Evolutionary conservation across 2,113 vertebrate species (phyloP).

Genomic region (Ahaetulla prasina): DNA sequence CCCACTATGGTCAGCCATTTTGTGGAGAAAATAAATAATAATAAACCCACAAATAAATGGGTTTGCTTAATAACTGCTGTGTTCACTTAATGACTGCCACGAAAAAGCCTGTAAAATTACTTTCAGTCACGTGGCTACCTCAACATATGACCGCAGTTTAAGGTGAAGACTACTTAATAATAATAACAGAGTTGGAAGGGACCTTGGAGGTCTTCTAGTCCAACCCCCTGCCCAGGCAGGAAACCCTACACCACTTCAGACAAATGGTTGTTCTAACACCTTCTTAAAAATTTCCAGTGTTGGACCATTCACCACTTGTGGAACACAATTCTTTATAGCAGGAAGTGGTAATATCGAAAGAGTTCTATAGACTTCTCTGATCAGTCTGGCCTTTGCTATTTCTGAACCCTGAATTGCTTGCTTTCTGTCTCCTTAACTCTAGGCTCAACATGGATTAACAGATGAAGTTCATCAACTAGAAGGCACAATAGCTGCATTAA

Average conservation of each 20-base stretch:
- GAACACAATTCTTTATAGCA: background rate
- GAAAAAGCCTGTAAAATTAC: background rate
- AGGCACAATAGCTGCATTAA: conserved; percentile 69
- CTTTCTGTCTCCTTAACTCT: background rate
- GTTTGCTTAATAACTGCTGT: too few relatives aligned
- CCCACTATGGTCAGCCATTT: background rate
- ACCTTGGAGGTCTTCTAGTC: too few relatives aligned
- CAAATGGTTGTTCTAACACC: too few relatives aligned
- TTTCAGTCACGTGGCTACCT: background rate
- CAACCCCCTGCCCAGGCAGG: too few relatives aligned
- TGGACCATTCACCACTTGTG: too few relatives aligned
- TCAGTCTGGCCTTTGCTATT: rapidly evolving
- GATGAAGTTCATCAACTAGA: conserved; percentile 83
- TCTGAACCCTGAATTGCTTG: background rate
- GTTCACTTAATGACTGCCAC: background rate
- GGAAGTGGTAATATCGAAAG: background rate
- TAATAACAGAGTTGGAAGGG: too few relatives aligned
- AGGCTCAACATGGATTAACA: conserved; percentile 84
- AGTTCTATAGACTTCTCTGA: rapidly evolving
- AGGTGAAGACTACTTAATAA: background rate
- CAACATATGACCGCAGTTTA: rapidly evolving
- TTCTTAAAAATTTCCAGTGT: too few relatives aligned
- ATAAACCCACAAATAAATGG: background rate
- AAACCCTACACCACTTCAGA: too few relatives aligned
- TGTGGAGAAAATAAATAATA: too few relatives aligned